phyloP scores from a whole-genome alignment of 2,113 vertebrate species.

The Lampris megalopsis region DNA sequence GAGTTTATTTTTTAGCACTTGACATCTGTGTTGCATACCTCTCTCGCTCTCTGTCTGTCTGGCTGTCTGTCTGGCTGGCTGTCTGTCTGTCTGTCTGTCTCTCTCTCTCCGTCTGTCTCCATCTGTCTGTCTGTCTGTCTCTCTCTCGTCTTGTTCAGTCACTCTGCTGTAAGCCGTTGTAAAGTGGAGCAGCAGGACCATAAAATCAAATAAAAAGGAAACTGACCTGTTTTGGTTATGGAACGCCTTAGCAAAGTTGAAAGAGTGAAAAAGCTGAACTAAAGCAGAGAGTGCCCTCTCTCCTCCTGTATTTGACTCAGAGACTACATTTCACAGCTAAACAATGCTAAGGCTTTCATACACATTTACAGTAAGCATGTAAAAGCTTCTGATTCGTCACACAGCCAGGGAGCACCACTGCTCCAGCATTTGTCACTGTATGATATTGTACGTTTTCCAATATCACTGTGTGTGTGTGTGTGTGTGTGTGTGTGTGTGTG shows the following conservation, averaged over 20 bases:
- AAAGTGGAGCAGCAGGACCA: conserved; percentile 43
- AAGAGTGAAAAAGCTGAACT: conserved; percentile 52
- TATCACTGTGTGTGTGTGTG: background rate
- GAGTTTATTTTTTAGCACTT: too few relatives aligned
- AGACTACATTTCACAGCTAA: conserved; percentile 68
- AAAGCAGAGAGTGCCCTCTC: conserved; percentile 54
- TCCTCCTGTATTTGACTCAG: conserved; percentile 62
- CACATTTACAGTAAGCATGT: conserved; percentile 67
- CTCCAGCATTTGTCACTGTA: conserved; percentile 26
- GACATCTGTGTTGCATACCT: too few relatives aligned
- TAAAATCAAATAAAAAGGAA: conserved; percentile 54
- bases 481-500: background rate
- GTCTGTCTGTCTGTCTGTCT: background rate
- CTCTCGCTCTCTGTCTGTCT: too few relatives aligned
- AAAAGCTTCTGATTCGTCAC: conserved; percentile 72
- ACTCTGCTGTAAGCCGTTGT: conserved; percentile 28
- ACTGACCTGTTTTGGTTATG: conserved; percentile 72
- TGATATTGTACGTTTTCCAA: conserved; percentile 38
- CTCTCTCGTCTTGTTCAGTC: conserved; percentile 21
- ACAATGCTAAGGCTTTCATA: conserved; percentile 62
- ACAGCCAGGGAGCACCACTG: conserved; percentile 39
- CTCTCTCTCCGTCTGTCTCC: background rate
- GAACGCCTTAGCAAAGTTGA: conserved; percentile 47
- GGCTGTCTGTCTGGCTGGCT: background rate
- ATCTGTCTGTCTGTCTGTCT: background rate